Evolutionary conservation across 2,888 invertebrate genomes (phyloP).

Genomic region (Ptilodon capucinus): DNA sequence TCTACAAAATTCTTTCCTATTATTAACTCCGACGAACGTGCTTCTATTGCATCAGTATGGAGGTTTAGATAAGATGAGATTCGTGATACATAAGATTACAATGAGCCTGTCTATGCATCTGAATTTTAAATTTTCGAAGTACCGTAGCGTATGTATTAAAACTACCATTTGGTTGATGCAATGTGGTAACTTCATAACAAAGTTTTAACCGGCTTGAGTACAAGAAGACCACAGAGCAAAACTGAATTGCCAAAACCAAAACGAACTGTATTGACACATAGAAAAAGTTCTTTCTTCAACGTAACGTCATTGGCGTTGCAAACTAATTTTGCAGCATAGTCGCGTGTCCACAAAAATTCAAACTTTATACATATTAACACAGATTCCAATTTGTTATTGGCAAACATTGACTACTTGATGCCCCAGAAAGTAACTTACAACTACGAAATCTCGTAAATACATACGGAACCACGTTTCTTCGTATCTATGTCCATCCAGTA

Average conservation of each 20-base stretch:
- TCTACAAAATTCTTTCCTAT: not conserved
- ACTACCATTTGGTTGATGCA: not conserved
- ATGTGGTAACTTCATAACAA: not conserved
- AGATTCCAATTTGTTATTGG: too few relatives aligned
- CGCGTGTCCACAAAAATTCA: too few relatives aligned
- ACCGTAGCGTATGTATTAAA: not conserved
- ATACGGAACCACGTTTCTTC: not conserved
- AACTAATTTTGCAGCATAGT: too few relatives aligned
- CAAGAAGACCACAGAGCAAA: too few relatives aligned
- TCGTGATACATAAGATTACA: conserved; percentile 39
- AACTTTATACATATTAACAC: too few relatives aligned
- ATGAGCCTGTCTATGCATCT: conserved; percentile 30
- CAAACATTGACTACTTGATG: too few relatives aligned
- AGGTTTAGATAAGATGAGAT: conserved; percentile 31
- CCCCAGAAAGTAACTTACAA: too few relatives aligned
- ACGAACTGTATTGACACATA: too few relatives aligned
- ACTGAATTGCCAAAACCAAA: too few relatives aligned
- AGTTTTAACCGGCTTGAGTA: too few relatives aligned
- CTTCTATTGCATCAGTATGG: not conserved
- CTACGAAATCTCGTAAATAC: not conserved
- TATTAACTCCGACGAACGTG: not conserved
- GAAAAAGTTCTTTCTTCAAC: too few relatives aligned
- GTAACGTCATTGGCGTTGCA: too few relatives aligned
- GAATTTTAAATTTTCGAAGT: conserved; percentile 23
- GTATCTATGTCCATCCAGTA: not conserved